These are phyloP conservation scores for Erebia epiphron DNA, from an alignment of 2,888 invertebrate species.

Conservation along the genomic window DNA sequence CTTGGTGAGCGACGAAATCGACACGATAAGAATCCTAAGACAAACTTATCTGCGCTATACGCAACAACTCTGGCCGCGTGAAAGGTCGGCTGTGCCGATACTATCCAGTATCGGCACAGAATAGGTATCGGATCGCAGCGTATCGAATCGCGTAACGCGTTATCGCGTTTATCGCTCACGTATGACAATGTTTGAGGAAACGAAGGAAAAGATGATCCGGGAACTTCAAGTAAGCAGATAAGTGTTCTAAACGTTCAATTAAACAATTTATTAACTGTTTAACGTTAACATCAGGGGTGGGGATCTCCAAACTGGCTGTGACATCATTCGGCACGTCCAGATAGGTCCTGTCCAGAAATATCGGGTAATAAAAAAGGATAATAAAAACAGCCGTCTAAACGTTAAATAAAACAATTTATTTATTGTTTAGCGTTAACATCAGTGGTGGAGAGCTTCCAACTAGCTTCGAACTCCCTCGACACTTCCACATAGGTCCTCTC, in stretches of 20 bases:
- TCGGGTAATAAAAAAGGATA: background rate
- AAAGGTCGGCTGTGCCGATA: too few relatives aligned
- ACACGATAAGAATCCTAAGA: too few relatives aligned
- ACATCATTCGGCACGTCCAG: constrained; percentile 89
- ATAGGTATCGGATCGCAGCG: too few relatives aligned
- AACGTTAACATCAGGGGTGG: constrained; percentile 55
- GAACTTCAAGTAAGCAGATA: background rate
- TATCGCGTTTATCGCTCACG: too few relatives aligned
- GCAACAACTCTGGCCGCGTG: too few relatives aligned
- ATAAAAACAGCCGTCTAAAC: constrained; percentile 2
- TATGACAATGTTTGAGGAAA: too few relatives aligned
- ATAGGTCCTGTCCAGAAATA: constrained; percentile 84
- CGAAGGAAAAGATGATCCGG: background rate
- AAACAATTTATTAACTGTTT: constrained; percentile 55
- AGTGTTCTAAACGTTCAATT: constrained; percentile 9
- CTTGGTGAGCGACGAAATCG: too few relatives aligned
- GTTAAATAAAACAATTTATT: constrained; percentile 44
- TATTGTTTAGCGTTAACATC: constrained; percentile 55
- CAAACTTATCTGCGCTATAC: too few relatives aligned
- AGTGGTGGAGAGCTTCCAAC: constrained; percentile 74
- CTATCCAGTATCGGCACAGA: too few relatives aligned
- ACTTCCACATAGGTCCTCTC: constrained; percentile 90
- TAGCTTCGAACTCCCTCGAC: constrained; percentile 82
- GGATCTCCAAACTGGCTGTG: constrained; percentile 75
- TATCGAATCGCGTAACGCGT: too few relatives aligned